phyloP scores from a whole-genome alignment of 1,140 invertebrate species.

The Drosophila kohkoa region DNA sequence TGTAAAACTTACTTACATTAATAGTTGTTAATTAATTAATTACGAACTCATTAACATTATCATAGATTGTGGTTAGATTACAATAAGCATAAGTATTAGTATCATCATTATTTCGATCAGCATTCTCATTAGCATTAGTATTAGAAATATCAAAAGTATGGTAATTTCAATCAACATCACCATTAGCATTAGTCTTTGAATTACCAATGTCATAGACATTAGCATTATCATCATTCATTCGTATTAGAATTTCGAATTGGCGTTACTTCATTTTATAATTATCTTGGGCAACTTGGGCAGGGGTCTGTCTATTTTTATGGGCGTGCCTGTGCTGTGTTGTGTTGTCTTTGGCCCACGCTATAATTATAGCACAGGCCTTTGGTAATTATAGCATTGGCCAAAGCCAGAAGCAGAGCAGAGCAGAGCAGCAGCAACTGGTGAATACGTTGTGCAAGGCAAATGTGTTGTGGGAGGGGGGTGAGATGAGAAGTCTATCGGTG shows the following conservation, averaged over 20 bases:
- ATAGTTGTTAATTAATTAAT: no score
- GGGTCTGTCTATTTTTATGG: slow-evolving; percentile 65
- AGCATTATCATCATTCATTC: no score
- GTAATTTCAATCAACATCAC: not conserved
- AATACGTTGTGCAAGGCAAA: slow-evolving; percentile 58
- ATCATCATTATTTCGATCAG: not conserved
- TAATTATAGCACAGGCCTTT: slow-evolving; percentile 74
- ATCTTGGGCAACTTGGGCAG: slow-evolving; percentile 10
- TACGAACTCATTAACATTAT: not conserved
- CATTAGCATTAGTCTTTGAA: not conserved
- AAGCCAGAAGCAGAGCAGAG: slow-evolving; percentile 2
- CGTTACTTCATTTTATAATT: slow-evolving; percentile 17
- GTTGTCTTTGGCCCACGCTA: slow-evolving; percentile 66
- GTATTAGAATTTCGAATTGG: no score
- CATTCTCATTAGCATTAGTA: not conserved
- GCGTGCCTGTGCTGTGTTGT: slow-evolving; percentile 35
- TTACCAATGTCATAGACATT: no score
- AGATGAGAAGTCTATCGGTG: not conserved
- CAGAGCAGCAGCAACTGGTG: slow-evolving; percentile 22
- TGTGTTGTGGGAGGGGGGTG: slow-evolving; percentile 43
- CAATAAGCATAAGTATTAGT: no score
- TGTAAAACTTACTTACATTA: not conserved
- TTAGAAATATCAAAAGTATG: not conserved
- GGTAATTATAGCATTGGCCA: slow-evolving; percentile 70
- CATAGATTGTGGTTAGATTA: not conserved